Base-by-base conservation (phyloP, 2,888 invertebrate genomes). In the Acrocera orbiculus region DNA sequence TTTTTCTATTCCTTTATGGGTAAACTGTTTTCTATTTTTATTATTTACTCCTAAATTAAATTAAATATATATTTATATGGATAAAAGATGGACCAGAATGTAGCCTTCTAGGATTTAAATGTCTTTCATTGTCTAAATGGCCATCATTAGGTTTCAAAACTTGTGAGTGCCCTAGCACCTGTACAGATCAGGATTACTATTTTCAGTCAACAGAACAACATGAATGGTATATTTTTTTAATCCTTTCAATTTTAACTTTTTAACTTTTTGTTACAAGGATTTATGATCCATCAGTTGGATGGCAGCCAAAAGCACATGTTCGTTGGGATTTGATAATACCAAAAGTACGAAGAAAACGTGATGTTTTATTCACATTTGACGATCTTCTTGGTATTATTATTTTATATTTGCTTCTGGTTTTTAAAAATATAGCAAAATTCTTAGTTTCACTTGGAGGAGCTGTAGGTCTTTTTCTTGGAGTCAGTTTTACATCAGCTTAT, bases 361-460 rank as follows among this genome's bases (percentile, higher is more conserved):
- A 68, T 49, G 61, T 70, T 5, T 53, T 70, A 2, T 70, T 67
- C 44, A 64, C 66, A 29, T 66, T 67, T 44, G 66, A 67, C 42
- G 69, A 69, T 54, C 57, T 70, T 38, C 54, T 69, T 28, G 69
- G 67, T 67, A 47, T n/a, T 20, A n/a, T 15, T 2, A n/a, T 16
- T n/a, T 11, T 26, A 34, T n/a, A 19, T 11, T n/a, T n/a, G n/a
- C n/a, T n/a, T n/a, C n/a, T n/a, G 15, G 5, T n/a, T 7, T 17
- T 6, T 15, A 1, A 13, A 32, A 8, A n/a, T 7, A 14, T 19
- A 30, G n/a, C 8, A 20, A 20, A 29, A 4, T 14, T 50, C n/a
- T n/a, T n/a, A 66, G 67, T 65, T 2, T 64, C 66, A 2, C 58
- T 67, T 44, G 69, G 69, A 10, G 69, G 67, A 3, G 62, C 63